Conservation (phyloP, 2,888 invertebrate genomes). For the Plebejus melissa region DNA sequence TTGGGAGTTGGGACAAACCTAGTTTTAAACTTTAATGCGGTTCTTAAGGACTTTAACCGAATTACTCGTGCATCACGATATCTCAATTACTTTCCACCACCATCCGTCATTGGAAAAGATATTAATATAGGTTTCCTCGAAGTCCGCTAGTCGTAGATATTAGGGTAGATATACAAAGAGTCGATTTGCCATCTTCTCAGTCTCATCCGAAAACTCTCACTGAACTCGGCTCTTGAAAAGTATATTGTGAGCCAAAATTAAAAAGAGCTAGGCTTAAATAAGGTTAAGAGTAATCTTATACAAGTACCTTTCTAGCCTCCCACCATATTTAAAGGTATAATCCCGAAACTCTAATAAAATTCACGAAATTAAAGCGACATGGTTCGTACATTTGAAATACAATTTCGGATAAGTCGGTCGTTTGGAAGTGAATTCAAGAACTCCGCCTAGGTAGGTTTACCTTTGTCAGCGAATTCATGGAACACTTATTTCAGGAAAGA, state of each 20-base stretch:
- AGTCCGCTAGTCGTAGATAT: neutral
- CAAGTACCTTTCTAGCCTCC: neutral
- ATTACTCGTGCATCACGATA: neutral
- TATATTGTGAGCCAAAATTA: neutral
- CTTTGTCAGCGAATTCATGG: slow-evolving; percentile 28
- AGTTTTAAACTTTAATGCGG: neutral
- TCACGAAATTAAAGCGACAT: neutral
- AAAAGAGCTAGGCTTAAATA: neutral
- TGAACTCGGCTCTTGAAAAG: neutral
- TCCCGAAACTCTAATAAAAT: neutral
- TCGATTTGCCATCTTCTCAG: too few relatives aligned
- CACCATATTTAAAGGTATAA: neutral
- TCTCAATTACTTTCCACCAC: neutral
- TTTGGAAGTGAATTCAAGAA: slow-evolving; percentile 27
- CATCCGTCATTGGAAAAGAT: too few relatives aligned
- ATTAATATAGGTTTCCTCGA: neutral
- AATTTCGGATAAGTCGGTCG: slow-evolving; percentile 28
- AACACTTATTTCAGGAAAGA: slow-evolving; percentile 26
- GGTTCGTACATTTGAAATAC: slow-evolving; percentile 25
- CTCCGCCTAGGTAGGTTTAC: slow-evolving; percentile 26
- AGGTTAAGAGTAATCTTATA: neutral
- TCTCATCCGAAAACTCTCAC: neutral
- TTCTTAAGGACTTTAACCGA: neutral
- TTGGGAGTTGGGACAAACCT: neutral
- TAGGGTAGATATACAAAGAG: neutral